Conservation (phyloP, 2,113 vertebrate species). For the Chloropsis cyanopogon region DNA sequence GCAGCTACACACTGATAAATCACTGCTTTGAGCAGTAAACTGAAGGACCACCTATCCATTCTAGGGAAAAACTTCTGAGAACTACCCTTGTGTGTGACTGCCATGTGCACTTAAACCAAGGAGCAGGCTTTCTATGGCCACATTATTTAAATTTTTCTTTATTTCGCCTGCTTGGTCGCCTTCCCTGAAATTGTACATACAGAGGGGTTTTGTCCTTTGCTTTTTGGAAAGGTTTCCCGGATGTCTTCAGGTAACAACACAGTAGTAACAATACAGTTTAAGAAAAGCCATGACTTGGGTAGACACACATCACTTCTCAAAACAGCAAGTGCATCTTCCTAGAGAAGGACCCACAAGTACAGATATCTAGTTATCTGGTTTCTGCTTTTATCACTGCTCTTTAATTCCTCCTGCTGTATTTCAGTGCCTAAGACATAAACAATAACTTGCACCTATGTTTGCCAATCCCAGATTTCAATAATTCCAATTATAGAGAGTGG, state of each 20-base stretch:
- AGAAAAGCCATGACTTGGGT: not conserved
- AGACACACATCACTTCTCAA: not conserved
- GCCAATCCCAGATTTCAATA: not conserved
- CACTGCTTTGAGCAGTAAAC: not conserved
- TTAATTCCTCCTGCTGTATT: not conserved
- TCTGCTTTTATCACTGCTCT: not conserved
- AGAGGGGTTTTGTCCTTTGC: not conserved
- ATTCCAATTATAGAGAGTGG: not conserved
- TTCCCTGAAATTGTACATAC: not conserved
- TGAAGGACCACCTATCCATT: not conserved
- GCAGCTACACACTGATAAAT: not conserved
- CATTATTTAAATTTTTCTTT: not conserved
- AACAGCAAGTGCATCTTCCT: not conserved
- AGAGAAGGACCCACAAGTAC: not conserved
- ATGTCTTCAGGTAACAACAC: not conserved
- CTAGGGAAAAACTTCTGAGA: not conserved
- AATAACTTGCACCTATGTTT: not conserved
- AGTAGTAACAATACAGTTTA: not conserved
- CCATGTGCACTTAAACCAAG: not conserved
- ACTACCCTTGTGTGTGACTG: not conserved
- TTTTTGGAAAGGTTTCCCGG: not conserved
- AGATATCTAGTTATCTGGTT: not conserved
- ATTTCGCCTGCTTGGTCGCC: not conserved
- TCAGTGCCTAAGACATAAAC: not conserved
- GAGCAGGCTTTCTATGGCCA: not conserved